Conservation (phyloP, 2,888 invertebrate species). For the Drosophila birchii region DNA sequence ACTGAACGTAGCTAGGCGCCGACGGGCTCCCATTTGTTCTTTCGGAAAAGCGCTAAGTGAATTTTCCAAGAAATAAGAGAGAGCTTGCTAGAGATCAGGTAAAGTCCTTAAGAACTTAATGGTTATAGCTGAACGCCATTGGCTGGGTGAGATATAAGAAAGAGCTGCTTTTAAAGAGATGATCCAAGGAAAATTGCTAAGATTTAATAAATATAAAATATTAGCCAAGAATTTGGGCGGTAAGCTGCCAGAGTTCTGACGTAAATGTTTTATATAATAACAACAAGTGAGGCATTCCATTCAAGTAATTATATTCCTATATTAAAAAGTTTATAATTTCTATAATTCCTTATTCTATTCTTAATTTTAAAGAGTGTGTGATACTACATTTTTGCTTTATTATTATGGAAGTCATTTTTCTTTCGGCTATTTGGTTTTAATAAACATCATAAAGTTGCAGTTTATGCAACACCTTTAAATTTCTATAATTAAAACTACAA, state of each 20-base stretch:
- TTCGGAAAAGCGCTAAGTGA: constrained; percentile 6
- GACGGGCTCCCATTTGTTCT: neutral
- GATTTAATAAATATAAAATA: neutral
- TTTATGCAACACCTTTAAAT: too few relatives aligned
- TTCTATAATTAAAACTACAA: too few relatives aligned
- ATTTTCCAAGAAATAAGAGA: neutral
- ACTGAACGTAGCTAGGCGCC: constrained; percentile 3
- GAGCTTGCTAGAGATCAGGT: constrained; percentile 12
- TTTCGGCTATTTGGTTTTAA: too few relatives aligned
- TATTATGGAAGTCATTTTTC: too few relatives aligned
- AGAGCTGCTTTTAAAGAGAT: neutral
- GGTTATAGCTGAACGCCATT: constrained; percentile 1
- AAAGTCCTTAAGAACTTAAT: constrained; percentile 5
- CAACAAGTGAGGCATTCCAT: neutral
- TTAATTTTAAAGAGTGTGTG: neutral
- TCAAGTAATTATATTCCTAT: neutral
- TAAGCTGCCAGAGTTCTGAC: neutral
- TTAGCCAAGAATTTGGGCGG: neutral
- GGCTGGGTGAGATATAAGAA: neutral
- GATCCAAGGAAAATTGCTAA: neutral
- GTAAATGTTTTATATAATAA: neutral
- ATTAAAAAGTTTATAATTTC: neutral
- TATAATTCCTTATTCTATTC: too few relatives aligned
- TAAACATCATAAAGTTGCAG: too few relatives aligned
- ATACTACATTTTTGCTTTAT: neutral